phyloP scores from a whole-genome alignment of 37 sponge, comb jelly and placozoan genomes.

The Aphrocallistes beatrix region DNA sequence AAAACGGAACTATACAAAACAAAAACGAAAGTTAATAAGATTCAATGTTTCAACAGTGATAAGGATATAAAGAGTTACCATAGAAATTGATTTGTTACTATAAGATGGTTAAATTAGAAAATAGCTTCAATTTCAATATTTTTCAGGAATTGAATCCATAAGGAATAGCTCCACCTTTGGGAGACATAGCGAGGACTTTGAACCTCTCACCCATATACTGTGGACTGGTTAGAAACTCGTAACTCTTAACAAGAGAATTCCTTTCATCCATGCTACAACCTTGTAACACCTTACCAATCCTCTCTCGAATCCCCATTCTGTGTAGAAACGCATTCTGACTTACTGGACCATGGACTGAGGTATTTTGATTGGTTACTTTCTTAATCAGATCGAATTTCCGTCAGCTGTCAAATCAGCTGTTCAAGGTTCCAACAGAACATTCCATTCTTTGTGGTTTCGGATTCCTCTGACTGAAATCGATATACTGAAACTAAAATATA shows the following conservation, averaged over 20 bases:
- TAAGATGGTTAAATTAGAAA: no score
- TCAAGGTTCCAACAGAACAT: slow-evolving; percentile 62
- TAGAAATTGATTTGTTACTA: no score
- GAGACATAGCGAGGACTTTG: slow-evolving; percentile 67
- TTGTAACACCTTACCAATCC: slow-evolving; percentile 49
- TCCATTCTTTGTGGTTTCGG: slow-evolving; percentile 58
- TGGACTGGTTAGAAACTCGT: slow-evolving; percentile 71
- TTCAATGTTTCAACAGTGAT: no score
- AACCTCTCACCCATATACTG: slow-evolving; percentile 88
- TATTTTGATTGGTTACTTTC: slow-evolving; percentile 18
- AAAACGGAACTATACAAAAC: no score
- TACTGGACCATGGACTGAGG: slow-evolving; percentile 59
- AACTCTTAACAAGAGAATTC: slow-evolving; percentile 45
- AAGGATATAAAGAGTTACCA: no score
- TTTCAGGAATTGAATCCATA: not conserved
- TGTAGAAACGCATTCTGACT: slow-evolving; percentile 83
- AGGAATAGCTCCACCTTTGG: not conserved
- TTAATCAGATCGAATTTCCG: slow-evolving; percentile 63
- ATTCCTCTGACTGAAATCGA: slow-evolving; percentile 81
- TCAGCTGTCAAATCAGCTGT: slow-evolving; percentile 83
- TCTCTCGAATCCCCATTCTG: slow-evolving; percentile 81
- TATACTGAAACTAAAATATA: no score
- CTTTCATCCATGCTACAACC: slow-evolving; percentile 26
- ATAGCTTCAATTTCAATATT: no score
- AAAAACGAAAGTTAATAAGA: no score